Conservation (phyloP, 2,888 invertebrate species). For the Drosophila robusta region DNA sequence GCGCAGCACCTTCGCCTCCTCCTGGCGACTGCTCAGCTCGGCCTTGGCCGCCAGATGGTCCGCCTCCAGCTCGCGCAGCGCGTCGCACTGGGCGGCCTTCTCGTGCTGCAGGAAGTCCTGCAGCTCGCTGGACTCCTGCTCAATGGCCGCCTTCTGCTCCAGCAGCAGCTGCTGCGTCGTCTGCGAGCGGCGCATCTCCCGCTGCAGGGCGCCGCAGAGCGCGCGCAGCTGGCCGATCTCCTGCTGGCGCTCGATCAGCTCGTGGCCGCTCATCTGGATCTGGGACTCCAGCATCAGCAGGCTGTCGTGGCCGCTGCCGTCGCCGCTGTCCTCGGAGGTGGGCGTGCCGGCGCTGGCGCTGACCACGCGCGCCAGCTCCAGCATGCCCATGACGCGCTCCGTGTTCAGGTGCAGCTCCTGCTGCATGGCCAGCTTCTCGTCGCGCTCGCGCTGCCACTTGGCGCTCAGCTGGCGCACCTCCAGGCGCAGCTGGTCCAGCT, state of each 20-base stretch:
- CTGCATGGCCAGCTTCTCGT: slow-evolving; percentile 90
- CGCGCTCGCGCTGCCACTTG: slow-evolving; percentile 89
- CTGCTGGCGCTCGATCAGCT: slow-evolving; percentile 90
- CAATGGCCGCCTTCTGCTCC: slow-evolving; percentile 91
- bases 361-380: slow-evolving; percentile 84
- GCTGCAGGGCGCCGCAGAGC: slow-evolving; percentile 89
- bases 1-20: slow-evolving; percentile 88
- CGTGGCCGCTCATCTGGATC: slow-evolving; percentile 90
- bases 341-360: slow-evolving; percentile 84
- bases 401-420: slow-evolving; percentile 91
- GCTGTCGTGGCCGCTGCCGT: slow-evolving; percentile 88
- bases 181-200: slow-evolving; percentile 89
- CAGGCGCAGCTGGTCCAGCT: slow-evolving; percentile 87
- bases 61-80: slow-evolving; percentile 91
- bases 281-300: slow-evolving; percentile 91
- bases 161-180: slow-evolving; percentile 89
- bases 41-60: slow-evolving; percentile 82
- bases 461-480: slow-evolving; percentile 87
- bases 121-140: slow-evolving; percentile 92
- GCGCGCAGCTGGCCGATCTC: slow-evolving; percentile 90
- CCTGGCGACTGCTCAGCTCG: slow-evolving; percentile 86
- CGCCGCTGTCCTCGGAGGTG: slow-evolving; percentile 83
- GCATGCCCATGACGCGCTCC: slow-evolving; percentile 89
- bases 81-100: slow-evolving; percentile 91
- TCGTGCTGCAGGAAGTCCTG: slow-evolving; percentile 95